These are phyloP conservation scores for Lateolabrax maculatus DNA, from an alignment of 2,797 vertebrate species.

Conservation along the genomic window DNA sequence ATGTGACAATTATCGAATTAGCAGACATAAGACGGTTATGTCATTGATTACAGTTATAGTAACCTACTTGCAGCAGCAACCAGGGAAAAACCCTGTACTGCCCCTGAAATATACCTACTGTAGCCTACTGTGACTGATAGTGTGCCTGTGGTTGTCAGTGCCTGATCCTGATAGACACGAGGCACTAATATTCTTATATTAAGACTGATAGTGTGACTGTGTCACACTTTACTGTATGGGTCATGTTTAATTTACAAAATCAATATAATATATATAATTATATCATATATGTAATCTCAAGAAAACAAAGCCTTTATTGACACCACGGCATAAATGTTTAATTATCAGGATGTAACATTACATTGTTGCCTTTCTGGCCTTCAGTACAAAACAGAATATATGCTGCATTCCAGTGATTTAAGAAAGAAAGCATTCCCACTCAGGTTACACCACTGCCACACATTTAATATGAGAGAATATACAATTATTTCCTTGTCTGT, in stretches of 20 bases:
- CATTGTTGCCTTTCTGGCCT: background rate
- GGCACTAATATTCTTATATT: background rate
- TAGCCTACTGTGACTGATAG: conserved; percentile 5
- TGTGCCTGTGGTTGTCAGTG: background rate
- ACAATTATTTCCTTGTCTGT: conserved; percentile 38
- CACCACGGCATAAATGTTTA: background rate
- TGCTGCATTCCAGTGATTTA: background rate
- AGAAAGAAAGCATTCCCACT: background rate
- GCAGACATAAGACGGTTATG: background rate
- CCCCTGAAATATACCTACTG: conserved; percentile 36
- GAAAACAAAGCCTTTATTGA: background rate
- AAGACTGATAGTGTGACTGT: background rate
- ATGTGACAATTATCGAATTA: background rate
- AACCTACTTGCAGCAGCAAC: conserved; percentile 4
- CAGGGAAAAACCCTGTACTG: conserved; percentile 65
- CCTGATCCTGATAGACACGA: background rate
- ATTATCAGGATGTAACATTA: background rate
- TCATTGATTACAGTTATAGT: conserved; percentile 18
- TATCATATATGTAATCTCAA: background rate
- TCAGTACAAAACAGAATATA: background rate
- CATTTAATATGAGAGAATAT: conserved; percentile 18
- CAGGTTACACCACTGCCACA: background rate
- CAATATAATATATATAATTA: too few relatives aligned
- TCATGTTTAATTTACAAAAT: background rate
- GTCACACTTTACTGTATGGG: background rate